phyloP scores from a whole-genome alignment of 2,888 invertebrate genomes.

The Nemapogon koenigi region DNA sequence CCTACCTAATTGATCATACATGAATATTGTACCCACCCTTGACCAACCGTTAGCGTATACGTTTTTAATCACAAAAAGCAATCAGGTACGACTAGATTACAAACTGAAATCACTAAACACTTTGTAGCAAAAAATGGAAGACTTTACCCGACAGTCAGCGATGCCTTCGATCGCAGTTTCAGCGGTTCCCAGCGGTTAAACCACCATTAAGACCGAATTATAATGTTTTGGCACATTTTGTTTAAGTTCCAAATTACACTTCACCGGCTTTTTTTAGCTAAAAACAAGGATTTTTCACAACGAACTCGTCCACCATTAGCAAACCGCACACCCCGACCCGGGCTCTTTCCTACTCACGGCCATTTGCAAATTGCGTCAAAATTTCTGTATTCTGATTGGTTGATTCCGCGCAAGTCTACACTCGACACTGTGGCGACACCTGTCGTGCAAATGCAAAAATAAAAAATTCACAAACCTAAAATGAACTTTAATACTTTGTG shows the following conservation, averaged over 20 bases:
- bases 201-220: slow-evolving; percentile 59
- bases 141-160: slow-evolving; percentile 60
- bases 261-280: slow-evolving; percentile 44
- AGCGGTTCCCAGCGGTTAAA: slow-evolving; percentile 50
- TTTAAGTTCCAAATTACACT: slow-evolving; percentile 45
- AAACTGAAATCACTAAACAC: slow-evolving; percentile 1
- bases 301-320: slow-evolving; percentile 54
- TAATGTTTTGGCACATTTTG: slow-evolving; percentile 65
- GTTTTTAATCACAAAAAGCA: not conserved
- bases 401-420: slow-evolving; percentile 45
- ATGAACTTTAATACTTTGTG: not conserved
- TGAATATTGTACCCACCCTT: too few species aligned
- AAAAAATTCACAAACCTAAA: slow-evolving; percentile 14
- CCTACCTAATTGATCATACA: too few species aligned
- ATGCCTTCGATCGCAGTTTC: slow-evolving; percentile 52
- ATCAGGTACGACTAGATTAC: slow-evolving; percentile 2
- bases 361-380: slow-evolving; percentile 68
- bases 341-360: slow-evolving; percentile 61
- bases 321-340: slow-evolving; percentile 50
- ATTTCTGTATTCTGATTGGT: slow-evolving; percentile 54
- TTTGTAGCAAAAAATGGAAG: slow-evolving; percentile 8
- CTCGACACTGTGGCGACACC: slow-evolving; percentile 30
- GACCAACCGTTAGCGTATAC: too few species aligned
- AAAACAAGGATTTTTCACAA: slow-evolving; percentile 52
- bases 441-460: slow-evolving; percentile 25